Evolutionary conservation across 2,888 invertebrate genomes (phyloP).

Genomic region (Chrysopilus asiliformis): DNA sequence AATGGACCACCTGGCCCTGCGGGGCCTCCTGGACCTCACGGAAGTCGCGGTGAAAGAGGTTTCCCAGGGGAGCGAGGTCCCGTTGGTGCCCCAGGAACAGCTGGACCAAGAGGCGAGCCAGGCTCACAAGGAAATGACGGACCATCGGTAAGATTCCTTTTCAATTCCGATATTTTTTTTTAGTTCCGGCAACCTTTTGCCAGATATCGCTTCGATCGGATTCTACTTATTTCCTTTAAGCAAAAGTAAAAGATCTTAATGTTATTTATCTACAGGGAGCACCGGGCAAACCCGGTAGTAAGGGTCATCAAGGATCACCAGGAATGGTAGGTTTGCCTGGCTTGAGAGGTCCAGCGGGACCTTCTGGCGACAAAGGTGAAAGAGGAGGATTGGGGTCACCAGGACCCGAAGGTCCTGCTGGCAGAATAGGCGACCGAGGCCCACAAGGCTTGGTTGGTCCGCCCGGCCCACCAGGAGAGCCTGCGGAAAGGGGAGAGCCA

Average conservation of each 20-base stretch:
- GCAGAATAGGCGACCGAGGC: conserved; percentile 62
- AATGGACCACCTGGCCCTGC: conserved; percentile 53
- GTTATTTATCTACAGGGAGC: too few relatives aligned
- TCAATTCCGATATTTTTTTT: neutral
- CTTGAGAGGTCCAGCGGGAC: conserved; percentile 50
- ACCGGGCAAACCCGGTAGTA: conserved; percentile 53
- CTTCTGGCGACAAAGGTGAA: conserved; percentile 49
- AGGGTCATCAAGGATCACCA: conserved; percentile 62
- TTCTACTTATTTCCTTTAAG: too few relatives aligned
- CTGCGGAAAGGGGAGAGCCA: conserved; percentile 65
- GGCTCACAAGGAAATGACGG: conserved; percentile 42
- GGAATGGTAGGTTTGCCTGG: conserved; percentile 72
- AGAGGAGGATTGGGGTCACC: conserved; percentile 48
- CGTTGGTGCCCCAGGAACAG: conserved; percentile 43
- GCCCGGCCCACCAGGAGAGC: conserved; percentile 65
- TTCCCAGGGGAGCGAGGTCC: conserved; percentile 64
- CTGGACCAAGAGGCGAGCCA: conserved; percentile 39
- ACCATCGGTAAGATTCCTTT: conserved; percentile 39
- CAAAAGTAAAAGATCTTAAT: too few relatives aligned
- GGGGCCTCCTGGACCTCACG: conserved; percentile 46
- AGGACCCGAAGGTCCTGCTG: conserved; percentile 60
- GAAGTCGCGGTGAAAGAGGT: conserved; percentile 52
- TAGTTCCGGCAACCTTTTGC: neutral
- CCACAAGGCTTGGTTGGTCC: conserved; percentile 62
- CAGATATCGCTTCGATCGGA: too few relatives aligned